Base-by-base conservation (phyloP, 2,888 invertebrate genomes). In the Bhutanitis thaidina region DNA sequence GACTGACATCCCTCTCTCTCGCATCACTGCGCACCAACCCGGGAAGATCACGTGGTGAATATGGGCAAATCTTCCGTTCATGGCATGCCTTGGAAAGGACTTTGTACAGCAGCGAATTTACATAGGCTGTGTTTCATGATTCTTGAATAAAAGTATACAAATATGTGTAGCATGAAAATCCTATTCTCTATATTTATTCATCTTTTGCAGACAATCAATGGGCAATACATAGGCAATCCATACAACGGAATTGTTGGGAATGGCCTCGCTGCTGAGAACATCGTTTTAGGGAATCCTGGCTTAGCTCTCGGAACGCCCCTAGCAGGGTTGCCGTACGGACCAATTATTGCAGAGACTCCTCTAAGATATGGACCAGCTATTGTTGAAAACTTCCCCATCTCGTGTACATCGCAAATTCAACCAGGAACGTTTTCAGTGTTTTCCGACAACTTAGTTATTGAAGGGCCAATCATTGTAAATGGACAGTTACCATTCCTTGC, bases 401-500 rank as follows among this genome's bases (percentile, higher is more conserved):
- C 59, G 10, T 66, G 69, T 37, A 44, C 59, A 32, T 73, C 76
- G 1, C 65, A 68, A 0, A 66, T 70, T n/a, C 52, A 63, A 2
- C 71, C 76, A 0, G 66, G 58, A 27, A 73, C 69, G 1, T 53
- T 78, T 2, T 57, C 58, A 2, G 57, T 76, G 0, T 54, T 65
- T 2, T 67, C 74, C 12, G 76, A 77, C 30, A 69, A 71, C 39
- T 53, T 65, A 14, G 58, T 75, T 0, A 55, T 63, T 1, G 69
- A 72, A 48, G 77, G 77, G 0, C 56, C 61, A 7, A 47, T 76
- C 10, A 53, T 59, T 7, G 67, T 73, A 0, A 56, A 55, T 38
- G 77, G 76, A 0, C 53, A 71, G 34, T 50, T 76, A 30, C 77
- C 76, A 1, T 63, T 64, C 67, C 35, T 77, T 9, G 71, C 69